phyloP scores from a whole-genome alignment of 2,797 vertebrate genomes.

The Poecilia gillii region DNA sequence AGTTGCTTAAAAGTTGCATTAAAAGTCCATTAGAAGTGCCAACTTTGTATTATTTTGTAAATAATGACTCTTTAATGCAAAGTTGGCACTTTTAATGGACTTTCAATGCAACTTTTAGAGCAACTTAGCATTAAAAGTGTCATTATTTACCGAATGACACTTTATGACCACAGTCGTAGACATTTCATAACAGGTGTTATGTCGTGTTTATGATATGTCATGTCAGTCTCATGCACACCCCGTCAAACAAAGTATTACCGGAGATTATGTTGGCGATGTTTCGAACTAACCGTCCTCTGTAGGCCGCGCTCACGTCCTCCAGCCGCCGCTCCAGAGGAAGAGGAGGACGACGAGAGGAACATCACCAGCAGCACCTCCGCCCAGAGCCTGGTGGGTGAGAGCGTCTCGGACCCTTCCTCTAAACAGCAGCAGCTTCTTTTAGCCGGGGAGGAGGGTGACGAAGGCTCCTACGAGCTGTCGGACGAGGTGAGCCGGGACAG shows the following conservation, averaged over 20 bases:
- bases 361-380: conserved; percentile 63
- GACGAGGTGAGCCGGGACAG: conserved; percentile 96
- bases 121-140: too few relatives aligned
- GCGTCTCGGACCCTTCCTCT: conserved; percentile 42
- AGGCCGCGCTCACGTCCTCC: conserved; percentile 76
- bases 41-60: too few relatives aligned
- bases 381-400: conserved; percentile 63
- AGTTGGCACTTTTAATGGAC: too few relatives aligned
- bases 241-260: neutral
- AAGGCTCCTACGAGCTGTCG: conserved; percentile 91
- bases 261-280: neutral
- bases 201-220: too few relatives aligned
- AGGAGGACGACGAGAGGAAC: conserved; percentile 79
- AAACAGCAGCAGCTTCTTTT: conserved; percentile 64
- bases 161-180: too few relatives aligned
- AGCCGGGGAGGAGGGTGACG: conserved; percentile 83
- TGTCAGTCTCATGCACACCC: too few relatives aligned
- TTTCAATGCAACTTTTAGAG: too few relatives aligned
- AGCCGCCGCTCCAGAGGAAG: conserved; percentile 78
- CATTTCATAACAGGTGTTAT: too few relatives aligned
- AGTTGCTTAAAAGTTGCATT: too few relatives aligned
- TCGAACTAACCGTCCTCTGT: neutral
- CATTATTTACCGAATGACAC: too few relatives aligned
- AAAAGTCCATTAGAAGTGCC: too few relatives aligned
- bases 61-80: too few relatives aligned